Evolutionary conservation across 2,888 invertebrate genomes (phyloP).

Genomic region (Cecidostiba fungosa): DNA sequence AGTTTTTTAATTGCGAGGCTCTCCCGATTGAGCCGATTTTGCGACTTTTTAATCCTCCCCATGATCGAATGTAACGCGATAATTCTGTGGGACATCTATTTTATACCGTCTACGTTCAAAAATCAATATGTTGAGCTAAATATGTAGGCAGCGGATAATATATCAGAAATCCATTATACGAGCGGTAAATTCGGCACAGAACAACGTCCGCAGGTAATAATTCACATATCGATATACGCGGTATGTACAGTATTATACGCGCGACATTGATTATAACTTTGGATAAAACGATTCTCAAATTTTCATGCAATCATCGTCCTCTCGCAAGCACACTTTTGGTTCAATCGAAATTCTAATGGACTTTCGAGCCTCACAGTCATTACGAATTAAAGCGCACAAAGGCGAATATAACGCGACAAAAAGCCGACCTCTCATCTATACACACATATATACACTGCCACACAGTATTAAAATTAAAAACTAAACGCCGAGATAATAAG

Average conservation of each 20-base stretch:
- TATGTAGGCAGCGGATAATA: no score
- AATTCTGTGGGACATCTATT: no score
- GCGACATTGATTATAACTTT: background rate
- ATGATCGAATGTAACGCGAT: no score
- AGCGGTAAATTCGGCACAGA: background rate
- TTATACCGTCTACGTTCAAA: no score
- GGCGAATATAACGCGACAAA: background rate
- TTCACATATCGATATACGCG: background rate
- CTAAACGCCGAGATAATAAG: slow-evolving; percentile 29
- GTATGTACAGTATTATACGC: no score
- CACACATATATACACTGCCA: background rate
- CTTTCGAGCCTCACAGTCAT: background rate
- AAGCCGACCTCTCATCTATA: no score
- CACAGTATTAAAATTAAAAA: slow-evolving; percentile 9
- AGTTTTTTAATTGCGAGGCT: background rate
- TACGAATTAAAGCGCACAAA: background rate
- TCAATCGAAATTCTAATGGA: background rate
- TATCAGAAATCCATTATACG: background rate
- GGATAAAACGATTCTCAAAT: background rate
- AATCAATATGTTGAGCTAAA: no score
- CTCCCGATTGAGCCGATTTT: no score
- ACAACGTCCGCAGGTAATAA: background rate
- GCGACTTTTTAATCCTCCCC: no score
- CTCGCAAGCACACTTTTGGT: no score
- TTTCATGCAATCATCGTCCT: background rate